These are phyloP conservation scores for Bimastos eiseni DNA, from an alignment of 2,888 invertebrate genomes.

Conservation along the genomic window DNA sequence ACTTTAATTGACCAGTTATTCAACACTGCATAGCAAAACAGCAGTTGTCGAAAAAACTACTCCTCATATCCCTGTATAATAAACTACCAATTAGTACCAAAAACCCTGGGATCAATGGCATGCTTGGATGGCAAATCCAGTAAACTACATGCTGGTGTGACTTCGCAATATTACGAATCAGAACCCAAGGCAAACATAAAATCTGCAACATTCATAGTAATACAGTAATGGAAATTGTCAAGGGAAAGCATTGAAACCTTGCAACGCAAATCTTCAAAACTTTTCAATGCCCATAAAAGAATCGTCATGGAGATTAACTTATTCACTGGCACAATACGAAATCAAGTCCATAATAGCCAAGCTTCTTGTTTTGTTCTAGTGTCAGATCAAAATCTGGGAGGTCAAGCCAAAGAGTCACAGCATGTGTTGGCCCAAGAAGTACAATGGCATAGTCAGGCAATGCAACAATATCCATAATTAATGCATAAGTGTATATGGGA, in stretches of 20 bases:
- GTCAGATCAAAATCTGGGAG: too few relatives aligned
- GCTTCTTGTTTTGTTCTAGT: too few relatives aligned
- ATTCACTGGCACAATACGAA: too few relatives aligned
- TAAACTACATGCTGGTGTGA: not conserved
- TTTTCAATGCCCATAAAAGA: too few relatives aligned
- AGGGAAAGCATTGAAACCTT: not conserved
- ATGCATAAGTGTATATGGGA: too few relatives aligned
- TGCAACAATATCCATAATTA: too few relatives aligned
- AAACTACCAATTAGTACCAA: not conserved
- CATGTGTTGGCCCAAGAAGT: not conserved
- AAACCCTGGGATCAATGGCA: not conserved
- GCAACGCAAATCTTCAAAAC: too few relatives aligned
- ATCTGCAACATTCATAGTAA: not conserved
- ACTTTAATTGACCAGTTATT: not conserved
- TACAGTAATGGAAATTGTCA: not conserved
- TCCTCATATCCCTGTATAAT: not conserved
- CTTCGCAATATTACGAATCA: not conserved
- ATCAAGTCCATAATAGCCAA: too few relatives aligned
- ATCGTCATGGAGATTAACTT: too few relatives aligned
- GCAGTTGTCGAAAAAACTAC: not conserved
- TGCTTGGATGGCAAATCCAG: not conserved
- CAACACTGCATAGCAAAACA: not conserved
- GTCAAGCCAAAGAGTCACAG: too few relatives aligned
- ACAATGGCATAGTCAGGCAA: not conserved
- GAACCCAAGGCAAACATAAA: too few relatives aligned